Percentiles rank a stretch among this genome's conserved stretches.
Conservation (phyloP, 2,113 vertebrate species). For the Microtus pennsylvanicus region DNA sequence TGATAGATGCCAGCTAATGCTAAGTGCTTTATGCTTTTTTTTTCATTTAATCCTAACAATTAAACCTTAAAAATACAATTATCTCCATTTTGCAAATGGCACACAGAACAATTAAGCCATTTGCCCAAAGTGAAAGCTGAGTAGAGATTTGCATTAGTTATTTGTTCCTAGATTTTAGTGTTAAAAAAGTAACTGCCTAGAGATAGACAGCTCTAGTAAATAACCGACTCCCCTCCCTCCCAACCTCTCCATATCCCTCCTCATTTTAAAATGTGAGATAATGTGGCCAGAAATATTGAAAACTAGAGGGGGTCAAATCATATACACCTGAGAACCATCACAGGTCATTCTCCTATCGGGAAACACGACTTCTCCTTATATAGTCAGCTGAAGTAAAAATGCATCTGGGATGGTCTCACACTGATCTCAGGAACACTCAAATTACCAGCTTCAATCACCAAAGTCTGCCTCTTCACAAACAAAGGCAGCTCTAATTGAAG, state of each 20-base stretch:
- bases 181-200: not conserved
- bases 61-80: not conserved
- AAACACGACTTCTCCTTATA: not conserved
- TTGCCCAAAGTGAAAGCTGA: slow-evolving; percentile 27
- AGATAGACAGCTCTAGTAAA: not conserved
- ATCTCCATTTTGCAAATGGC: not conserved
- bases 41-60: slow-evolving; percentile 15
- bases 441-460: not conserved
- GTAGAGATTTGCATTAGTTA: not conserved
- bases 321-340: not conserved
- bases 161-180: slow-evolving; percentile 25
- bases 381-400: not conserved
- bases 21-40: not conserved
- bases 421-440: not conserved
- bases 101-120: slow-evolving; percentile 2
- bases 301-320: not conserved
- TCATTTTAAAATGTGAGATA: slow-evolving; percentile 22
- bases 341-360: not conserved
- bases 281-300: not conserved
- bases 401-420: not conserved
- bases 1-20: not conserved
- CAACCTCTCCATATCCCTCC: not conserved
- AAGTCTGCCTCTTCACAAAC: not conserved
- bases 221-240: not conserved
- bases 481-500: slow-evolving; percentile 12